Base-by-base conservation (phyloP, 2,888 invertebrate genomes). In the Eupithecia centaureata region DNA sequence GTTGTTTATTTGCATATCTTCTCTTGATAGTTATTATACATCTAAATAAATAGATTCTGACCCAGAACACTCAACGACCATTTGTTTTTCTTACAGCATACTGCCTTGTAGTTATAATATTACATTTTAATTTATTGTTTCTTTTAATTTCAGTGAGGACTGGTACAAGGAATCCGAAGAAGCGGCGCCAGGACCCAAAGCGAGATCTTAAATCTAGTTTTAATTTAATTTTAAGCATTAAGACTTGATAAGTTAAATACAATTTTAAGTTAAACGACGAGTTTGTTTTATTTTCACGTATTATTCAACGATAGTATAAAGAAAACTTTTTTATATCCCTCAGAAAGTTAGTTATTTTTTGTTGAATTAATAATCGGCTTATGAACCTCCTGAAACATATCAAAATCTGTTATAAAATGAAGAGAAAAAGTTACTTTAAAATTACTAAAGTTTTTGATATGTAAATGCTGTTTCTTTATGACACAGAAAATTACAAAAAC, bases 131-230 rank as follows among this genome's bases (percentile, higher is more conserved):
- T 27, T 25, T 25, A 52, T 52, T 51, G 70, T 70, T 76, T 42
- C 72, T 71, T 71, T 77, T 82, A 73, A 83, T 73, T 86, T 93
- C 90, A 95, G 96, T 82, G 97, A 97, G 95, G 97, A 97, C 85
- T 97, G 97, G 97, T 97, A 97, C 95, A 97, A 97, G 90, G 97
- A 97, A 74, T 78, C 92, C n/a, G 97, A 97, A 66, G 95, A 95
- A 57, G 92, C 94, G 69, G 92, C 91, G 63, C 84, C 88, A 52
- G 86, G 82, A 70, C 88, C 93, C 77, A 94, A 94, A 82, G 69
- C 85, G 79, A 91, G 91, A 84, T 83, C 84, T 81, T 91, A 89
- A 91, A 78, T 77, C 76, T 87, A 91, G 88, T 88, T 86, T 89
- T 90, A 77, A 79, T 65, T 73, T 87, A 87, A 74, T 82, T 87